These are phyloP conservation scores for Cynopterus sphinx DNA, from an alignment of 2,797 vertebrate genomes.

Conservation along the genomic window DNA sequence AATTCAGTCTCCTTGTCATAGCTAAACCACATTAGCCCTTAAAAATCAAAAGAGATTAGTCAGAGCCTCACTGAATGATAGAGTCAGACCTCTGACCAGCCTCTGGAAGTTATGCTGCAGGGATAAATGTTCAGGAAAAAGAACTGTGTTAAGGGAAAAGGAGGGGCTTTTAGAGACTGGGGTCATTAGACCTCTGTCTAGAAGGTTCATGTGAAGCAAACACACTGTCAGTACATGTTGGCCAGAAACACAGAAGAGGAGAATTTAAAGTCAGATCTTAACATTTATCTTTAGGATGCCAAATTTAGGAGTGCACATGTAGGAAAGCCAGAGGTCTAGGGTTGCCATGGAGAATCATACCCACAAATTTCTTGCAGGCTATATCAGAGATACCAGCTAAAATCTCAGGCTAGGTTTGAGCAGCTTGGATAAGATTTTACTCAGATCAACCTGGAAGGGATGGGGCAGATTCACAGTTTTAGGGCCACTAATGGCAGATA, in stretches of 20 bases:
- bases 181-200: not conserved
- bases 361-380: slow-evolving; percentile 24
- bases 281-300: slow-evolving; percentile 35
- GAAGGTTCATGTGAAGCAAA: not conserved
- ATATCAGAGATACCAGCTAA: slow-evolving; percentile 47
- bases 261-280: slow-evolving; percentile 37
- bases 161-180: not conserved
- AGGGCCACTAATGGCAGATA: not conserved
- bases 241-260: slow-evolving; percentile 3
- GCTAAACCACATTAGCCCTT: slow-evolving; percentile 17
- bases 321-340: slow-evolving; percentile 38
- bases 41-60: slow-evolving; percentile 44
- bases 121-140: not conserved
- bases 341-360: slow-evolving; percentile 60
- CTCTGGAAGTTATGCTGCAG: slow-evolving; percentile 12
- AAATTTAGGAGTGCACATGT: slow-evolving; percentile 32
- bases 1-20: slow-evolving; percentile 33
- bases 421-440: slow-evolving; percentile 49
- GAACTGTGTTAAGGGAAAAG: not conserved
- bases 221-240: not conserved
- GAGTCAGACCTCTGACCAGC: not conserved
- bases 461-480: not conserved
- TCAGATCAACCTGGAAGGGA: not conserved
- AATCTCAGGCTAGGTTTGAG: slow-evolving; percentile 29
- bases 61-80: not conserved